Conservation (phyloP, 1,140 invertebrate species). For the Drosophila ohnishii region DNA sequence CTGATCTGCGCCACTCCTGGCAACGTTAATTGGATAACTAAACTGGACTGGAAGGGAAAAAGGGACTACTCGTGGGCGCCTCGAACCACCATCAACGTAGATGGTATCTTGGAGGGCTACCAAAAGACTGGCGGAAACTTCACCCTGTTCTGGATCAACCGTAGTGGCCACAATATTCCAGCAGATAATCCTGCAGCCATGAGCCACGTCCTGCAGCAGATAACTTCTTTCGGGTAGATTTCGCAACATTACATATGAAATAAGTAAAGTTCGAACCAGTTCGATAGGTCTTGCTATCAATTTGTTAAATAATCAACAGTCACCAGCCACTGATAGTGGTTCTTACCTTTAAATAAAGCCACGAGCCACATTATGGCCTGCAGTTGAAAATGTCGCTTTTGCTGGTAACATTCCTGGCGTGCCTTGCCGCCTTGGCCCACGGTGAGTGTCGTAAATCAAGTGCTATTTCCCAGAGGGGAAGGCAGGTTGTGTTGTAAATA, state of each 20-base stretch:
- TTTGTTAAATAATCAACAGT: not conserved
- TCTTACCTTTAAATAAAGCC: conserved; percentile 36
- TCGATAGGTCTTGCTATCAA: conserved; percentile 1
- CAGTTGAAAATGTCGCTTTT: conserved; percentile 43
- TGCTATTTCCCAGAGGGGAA: conserved; percentile 3
- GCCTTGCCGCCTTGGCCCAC: conserved; percentile 24
- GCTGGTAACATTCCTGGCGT: conserved; percentile 35
- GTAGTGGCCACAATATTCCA: conserved; percentile 86
- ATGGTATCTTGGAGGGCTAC: conserved; percentile 87
- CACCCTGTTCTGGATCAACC: conserved; percentile 89
- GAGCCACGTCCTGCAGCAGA: conserved; percentile 60
- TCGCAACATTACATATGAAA: not conserved
- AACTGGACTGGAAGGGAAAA: conserved; percentile 86
- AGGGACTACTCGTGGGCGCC: conserved; percentile 84
- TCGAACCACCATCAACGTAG: conserved; percentile 84
- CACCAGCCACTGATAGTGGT: conserved; percentile 12
- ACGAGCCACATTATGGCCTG: not conserved
- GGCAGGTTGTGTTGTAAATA: not conserved
- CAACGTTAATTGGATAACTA: conserved; percentile 89
- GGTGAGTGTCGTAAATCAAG: conserved; percentile 29
- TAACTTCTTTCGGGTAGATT: conserved; percentile 47
- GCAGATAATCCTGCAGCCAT: conserved; percentile 77
- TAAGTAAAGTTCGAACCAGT: conserved; percentile 12
- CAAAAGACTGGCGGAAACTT: conserved; percentile 88
- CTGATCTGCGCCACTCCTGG: conserved; percentile 89